Evolutionary conservation across 1,140 invertebrate genomes (phyloP), one percentile per base, ranked within the genome.

Genomic region (Maniola jurtina): DNA sequence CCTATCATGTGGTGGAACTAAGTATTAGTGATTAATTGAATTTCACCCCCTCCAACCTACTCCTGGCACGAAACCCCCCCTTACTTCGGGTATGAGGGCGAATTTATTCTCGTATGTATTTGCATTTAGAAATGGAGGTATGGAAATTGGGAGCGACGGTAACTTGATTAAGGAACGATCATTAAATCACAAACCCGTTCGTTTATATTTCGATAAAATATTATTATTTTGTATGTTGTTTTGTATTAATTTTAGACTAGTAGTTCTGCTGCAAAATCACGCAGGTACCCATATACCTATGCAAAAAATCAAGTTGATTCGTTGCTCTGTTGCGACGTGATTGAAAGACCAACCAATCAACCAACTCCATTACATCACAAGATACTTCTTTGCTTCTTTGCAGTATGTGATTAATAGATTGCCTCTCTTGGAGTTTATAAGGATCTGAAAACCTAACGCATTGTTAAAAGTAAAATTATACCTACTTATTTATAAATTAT

Each of bases 61-160:
- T 6, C 9, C 13, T 45, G 13, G 16, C 52, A 6, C 35, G 4
- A 25, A 35, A 0, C 35, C 33, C 11, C 35, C 35, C 55, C n/a
- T 7, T 14, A 14, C 25, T 35, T 4, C n/a, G 35, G 36, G 55
- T 35, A 16, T 33, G 55, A 10, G 52, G 52, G 11, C 13, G 34
- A 16, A 64, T 42, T 57, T 64, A 57, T 64, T 45, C 40, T 56
- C 40, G 52, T 57, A n/a, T 57, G 36, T 34, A 57, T 64, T 57
- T 57, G 25, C 62, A 64, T 64, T 57, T 57, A 34, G 54, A 64
- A 64, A 64, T 57, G 16, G 62, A 48, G 40, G 38, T 64, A 36
- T 48, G 40, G 54, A 57, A 64, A 64, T 64, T 64, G 52, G 8
- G 57, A 57, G 40, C 33, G 55, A 35, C 14, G 9, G 25, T 42